Percentiles rank a stretch among this genome's conserved stretches.
phyloP scores from a whole-genome alignment of 1,140 invertebrate species.

The Conus betulinus region DNA sequence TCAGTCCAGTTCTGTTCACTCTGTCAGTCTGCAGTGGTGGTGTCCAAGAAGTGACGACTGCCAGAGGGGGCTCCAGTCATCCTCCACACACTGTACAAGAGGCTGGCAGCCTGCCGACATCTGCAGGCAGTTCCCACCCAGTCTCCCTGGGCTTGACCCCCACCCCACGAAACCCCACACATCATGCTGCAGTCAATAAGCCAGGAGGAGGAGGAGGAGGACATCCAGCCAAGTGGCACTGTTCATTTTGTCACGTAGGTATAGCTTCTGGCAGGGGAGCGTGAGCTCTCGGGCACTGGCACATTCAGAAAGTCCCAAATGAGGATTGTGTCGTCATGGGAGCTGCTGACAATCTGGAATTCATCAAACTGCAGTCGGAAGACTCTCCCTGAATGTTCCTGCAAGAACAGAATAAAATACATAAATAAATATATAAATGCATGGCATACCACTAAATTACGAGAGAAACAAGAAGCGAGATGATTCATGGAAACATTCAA shows the following conservation, averaged over 20 bases:
- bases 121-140: not conserved
- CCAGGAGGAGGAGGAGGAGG: not conserved
- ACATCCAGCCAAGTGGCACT: not conserved
- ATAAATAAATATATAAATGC: too few species aligned
- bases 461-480: too few species aligned
- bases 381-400: conserved; percentile 99
- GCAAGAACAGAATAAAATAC: conserved; percentile 59
- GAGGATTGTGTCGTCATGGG: conserved; percentile 99
- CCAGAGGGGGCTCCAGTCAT: not conserved
- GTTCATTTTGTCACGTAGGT: conserved; percentile 55
- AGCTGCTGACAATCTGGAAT: conserved; percentile 99
- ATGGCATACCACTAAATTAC: too few species aligned
- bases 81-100: not conserved
- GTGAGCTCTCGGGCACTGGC: conserved; percentile 60
- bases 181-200: not conserved
- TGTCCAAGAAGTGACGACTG: not conserved
- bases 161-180: not conserved
- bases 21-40: not conserved
- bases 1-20: too few species aligned
- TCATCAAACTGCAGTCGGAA: conserved; percentile 99
- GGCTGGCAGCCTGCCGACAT: not conserved
- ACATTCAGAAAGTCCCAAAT: conserved; percentile 97
- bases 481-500: too few species aligned
- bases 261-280: conserved; percentile 62
- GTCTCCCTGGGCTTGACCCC: not conserved